phyloP scores from a whole-genome alignment of 2,113 vertebrate genomes.

The Ceuthmochares aereus region DNA sequence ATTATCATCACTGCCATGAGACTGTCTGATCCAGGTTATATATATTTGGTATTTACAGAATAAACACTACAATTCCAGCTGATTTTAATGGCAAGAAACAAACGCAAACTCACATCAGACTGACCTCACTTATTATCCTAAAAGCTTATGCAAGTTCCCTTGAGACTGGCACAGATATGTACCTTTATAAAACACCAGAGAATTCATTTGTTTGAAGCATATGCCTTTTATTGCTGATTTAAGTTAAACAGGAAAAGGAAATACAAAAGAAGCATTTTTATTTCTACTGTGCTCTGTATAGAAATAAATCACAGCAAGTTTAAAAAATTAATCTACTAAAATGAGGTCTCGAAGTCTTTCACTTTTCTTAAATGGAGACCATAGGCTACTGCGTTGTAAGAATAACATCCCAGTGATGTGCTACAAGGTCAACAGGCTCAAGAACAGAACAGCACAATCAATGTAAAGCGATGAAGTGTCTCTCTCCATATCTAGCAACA shows the following conservation, averaged over 20 bases:
- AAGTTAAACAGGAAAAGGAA: not conserved
- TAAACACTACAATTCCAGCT: not conserved
- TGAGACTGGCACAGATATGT: not conserved
- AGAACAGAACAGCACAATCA: not conserved
- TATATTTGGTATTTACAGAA: not conserved
- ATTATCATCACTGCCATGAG: fast-evolving
- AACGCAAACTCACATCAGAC: not conserved
- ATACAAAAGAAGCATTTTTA: not conserved
- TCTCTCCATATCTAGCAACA: not conserved
- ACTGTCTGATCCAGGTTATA: not conserved
- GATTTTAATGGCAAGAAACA: not conserved
- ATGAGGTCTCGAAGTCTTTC: not conserved
- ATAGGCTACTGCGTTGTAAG: not conserved
- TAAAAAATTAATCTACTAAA: not conserved
- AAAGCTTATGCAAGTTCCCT: not conserved
- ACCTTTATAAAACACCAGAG: not conserved
- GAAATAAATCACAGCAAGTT: not conserved
- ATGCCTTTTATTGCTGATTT: not conserved
- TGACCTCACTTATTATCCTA: not conserved
- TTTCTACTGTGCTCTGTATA: not conserved
- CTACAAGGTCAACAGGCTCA: not conserved
- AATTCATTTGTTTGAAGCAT: not conserved
- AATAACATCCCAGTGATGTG: not conserved
- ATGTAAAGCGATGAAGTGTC: not conserved
- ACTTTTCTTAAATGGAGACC: not conserved